A percentile compares a stretch with the other conserved stretches of the same genome.
phyloP scores from a whole-genome alignment of 1,140 invertebrate species.

The Mya arenaria region DNA sequence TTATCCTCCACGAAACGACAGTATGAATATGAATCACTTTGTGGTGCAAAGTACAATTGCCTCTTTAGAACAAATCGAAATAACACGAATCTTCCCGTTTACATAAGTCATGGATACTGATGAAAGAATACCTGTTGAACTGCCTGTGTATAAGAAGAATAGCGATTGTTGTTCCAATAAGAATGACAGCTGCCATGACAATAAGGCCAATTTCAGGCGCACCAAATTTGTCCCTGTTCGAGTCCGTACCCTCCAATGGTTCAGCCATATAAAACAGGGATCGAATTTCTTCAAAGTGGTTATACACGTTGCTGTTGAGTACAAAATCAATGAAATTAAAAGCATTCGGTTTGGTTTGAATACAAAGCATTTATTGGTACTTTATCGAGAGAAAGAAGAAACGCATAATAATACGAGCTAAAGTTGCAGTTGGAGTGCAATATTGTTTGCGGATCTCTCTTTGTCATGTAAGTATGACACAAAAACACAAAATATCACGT shows the following conservation, averaged over 20 bases:
- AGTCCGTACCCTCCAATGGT: neutral
- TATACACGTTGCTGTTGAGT: constrained; percentile 9
- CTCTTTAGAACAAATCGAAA: neutral
- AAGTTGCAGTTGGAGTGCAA: too few relatives aligned
- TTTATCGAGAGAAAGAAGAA: too few relatives aligned
- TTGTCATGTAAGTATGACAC: too few relatives aligned
- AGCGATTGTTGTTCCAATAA: constrained; percentile 32
- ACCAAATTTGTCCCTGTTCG: neutral
- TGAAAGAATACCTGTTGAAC: constrained; percentile 40
- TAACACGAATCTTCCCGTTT: neutral
- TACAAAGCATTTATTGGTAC: too few relatives aligned
- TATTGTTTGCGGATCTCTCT: too few relatives aligned
- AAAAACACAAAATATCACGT: too few relatives aligned
- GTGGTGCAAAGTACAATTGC: too few relatives aligned
- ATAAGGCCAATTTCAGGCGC: constrained; percentile 39
- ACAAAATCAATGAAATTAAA: too few relatives aligned
- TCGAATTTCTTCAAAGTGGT: constrained; percentile 29
- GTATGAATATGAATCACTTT: too few relatives aligned
- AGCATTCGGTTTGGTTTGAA: too few relatives aligned
- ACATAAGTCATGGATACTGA: neutral
- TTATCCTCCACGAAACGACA: too few relatives aligned
- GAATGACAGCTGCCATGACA: constrained; percentile 42
- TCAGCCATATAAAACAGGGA: neutral
- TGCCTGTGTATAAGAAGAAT: constrained; percentile 35
- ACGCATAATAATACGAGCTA: too few relatives aligned